Evolutionary conservation across 1,140 invertebrate genomes (phyloP).

Genomic region (Goniozus legneri): DNA sequence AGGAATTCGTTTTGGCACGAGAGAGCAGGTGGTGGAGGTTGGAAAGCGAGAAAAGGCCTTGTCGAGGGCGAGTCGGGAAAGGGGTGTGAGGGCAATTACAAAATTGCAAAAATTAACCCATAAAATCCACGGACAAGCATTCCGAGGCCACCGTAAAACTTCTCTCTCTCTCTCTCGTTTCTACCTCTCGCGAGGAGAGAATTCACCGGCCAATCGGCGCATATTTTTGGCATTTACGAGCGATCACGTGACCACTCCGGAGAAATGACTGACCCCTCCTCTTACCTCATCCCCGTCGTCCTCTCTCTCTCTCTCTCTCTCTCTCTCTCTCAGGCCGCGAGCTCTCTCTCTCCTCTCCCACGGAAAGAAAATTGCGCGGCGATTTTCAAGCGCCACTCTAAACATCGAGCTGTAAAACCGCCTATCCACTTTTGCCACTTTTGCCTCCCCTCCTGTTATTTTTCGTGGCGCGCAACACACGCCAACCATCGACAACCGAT

Average conservation of each 20-base stretch:
- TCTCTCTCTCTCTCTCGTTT: too few relatives aligned
- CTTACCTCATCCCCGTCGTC: constrained; percentile 9
- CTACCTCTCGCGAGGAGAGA: too few relatives aligned
- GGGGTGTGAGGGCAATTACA: constrained; percentile 38
- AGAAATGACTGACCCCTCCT: constrained; percentile 14
- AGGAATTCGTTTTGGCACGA: background rate
- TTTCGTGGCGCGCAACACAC: too few relatives aligned
- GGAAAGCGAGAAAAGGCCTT: background rate
- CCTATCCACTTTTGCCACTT: constrained; percentile 1
- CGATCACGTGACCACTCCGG: constrained; percentile 37
- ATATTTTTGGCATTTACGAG: constrained; percentile 52
- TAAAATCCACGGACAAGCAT: constrained; percentile 35
- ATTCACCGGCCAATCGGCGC: constrained; percentile 37
- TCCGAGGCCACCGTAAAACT: constrained; percentile 36
- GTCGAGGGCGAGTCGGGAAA: too few relatives aligned
- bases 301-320: background rate
- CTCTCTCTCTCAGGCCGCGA: background rate
- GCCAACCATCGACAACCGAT: too few relatives aligned
- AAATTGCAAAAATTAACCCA: constrained; percentile 51
- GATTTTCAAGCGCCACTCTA: constrained; percentile 31
- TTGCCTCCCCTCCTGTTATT: background rate
- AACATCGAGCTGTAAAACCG: constrained; percentile 24
- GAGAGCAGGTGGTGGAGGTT: background rate
- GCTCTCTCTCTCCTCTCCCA: constrained; percentile 19
- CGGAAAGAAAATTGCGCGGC: constrained; percentile 45